Base-by-base conservation (phyloP, 2,113 vertebrate species). In the Corythornis vintsioides region DNA sequence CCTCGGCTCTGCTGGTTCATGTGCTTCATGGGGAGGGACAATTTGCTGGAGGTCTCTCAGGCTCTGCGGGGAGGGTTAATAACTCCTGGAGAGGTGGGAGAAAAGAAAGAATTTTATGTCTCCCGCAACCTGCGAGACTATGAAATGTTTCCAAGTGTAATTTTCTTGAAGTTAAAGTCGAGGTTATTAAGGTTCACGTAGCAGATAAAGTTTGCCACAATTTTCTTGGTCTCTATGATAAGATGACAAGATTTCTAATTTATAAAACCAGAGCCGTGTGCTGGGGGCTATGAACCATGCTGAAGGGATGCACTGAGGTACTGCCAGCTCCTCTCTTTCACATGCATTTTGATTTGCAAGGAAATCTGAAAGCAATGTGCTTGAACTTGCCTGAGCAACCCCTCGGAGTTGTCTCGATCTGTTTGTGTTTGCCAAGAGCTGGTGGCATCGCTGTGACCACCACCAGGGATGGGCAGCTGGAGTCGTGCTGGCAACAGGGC, bases 81-180 rank as follows among this genome's bases (percentile, higher is more conserved):
- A 95, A 97, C 71, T 94, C 93, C 86, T 86, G 75, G 88, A 93
- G 86, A 96, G 90, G 93, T 96, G 83, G 95, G 83, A 89, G 76
- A 91, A 89, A 87, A 95, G 88, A 96, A 95, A 86, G 88, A 52
- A 22, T 95, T 95, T 97, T 94, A 90, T 95, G 95, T 87, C 92
- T 95, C 92, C 78, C 12, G 57, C 88, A 97, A 95, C 67, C 93
- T 96, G 84, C 78, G 65, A 89, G 93, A 88, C 94, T 96, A 76
- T 84, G 96, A 97, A 97, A 94, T 95, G 94, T 95, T 97, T 97
- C 95, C 89, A 29, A 93, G 86, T 71, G 95, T 98, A 97, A 98
- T 98, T 97, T 97, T 94, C 96, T 97, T 97, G 96, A 97, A 97
- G 97, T 97, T 97, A 97, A 98, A 97, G 95, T 94, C 89, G 94